phyloP scores from a whole-genome alignment of 2,888 invertebrate genomes.

The Spilarctia lutea region DNA sequence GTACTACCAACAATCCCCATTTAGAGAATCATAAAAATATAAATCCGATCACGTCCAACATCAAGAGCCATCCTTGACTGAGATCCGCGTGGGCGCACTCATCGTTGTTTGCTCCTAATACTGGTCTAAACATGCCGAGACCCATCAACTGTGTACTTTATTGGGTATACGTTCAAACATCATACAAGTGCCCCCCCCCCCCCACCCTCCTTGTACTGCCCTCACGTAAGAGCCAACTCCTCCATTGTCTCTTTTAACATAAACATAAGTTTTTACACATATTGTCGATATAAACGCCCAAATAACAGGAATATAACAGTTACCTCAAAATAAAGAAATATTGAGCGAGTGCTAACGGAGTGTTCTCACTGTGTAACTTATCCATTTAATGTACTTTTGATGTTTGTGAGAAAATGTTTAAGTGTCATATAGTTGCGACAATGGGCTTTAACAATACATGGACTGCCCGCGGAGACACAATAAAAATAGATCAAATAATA shows the following conservation, averaged over 20 bases:
- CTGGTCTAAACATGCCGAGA: slow-evolving; percentile 43
- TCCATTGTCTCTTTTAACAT: slow-evolving; percentile 15
- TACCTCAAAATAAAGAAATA: slow-evolving; percentile 17
- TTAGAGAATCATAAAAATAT: not conserved
- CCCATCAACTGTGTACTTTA: slow-evolving; percentile 51
- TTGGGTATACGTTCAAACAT: slow-evolving; percentile 43
- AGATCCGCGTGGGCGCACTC: slow-evolving; percentile 40
- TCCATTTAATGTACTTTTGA: slow-evolving; percentile 25
- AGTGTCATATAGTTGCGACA: slow-evolving; percentile 17
- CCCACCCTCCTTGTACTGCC: slow-evolving; percentile 3
- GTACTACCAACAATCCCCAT: not conserved
- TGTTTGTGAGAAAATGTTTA: slow-evolving; percentile 25
- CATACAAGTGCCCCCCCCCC: not conserved
- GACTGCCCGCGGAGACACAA: slow-evolving; percentile 9
- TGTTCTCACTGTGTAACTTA: slow-evolving; percentile 14
- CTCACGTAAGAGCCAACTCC: not conserved
- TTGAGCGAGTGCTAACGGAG: slow-evolving; percentile 20
- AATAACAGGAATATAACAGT: slow-evolving; percentile 15
- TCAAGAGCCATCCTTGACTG: not conserved
- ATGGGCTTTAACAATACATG: slow-evolving; percentile 12
- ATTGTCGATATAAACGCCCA: slow-evolving; percentile 12
- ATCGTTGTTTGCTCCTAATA: slow-evolving; percentile 51
- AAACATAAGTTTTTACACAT: slow-evolving; percentile 25
- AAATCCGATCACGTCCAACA: not conserved
- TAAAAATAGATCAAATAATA: slow-evolving; percentile 20